Percentiles rank a stretch among this genome's conserved stretches.
These are phyloP conservation scores for Sarcoramphus papa DNA, from an alignment of 2,797 vertebrate species.

Conservation along the genomic window DNA sequence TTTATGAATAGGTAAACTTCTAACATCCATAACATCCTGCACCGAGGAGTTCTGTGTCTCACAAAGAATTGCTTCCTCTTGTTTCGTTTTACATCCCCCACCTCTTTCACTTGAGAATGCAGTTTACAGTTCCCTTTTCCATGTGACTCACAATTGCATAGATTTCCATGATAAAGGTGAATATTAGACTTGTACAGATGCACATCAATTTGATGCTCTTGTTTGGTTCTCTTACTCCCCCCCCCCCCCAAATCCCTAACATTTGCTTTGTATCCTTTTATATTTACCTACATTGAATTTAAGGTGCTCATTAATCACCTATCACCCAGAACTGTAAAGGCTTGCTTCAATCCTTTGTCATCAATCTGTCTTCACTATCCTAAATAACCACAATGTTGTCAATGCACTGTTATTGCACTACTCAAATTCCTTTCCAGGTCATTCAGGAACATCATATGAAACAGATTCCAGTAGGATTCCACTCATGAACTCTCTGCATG, in stretches of 20 bases:
- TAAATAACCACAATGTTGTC: background rate
- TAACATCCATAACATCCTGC: background rate
- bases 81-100: background rate
- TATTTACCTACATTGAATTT: background rate
- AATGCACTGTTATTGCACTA: background rate
- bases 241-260: rapidly evolving
- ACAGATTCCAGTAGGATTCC: background rate
- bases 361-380: background rate
- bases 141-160: background rate
- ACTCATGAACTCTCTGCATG: background rate
- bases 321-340: background rate
- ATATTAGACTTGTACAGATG: background rate
- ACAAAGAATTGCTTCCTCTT: background rate
- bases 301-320: background rate
- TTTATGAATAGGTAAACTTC: background rate
- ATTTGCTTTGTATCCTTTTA: background rate
- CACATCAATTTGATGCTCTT: background rate
- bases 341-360: background rate
- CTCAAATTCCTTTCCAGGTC: background rate
- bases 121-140: background rate
- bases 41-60: background rate
- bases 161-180: background rate
- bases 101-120: background rate
- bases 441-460: background rate
- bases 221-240: background rate